Evolutionary conservation across 2,888 invertebrate species (phyloP), one percentile per base, ranked within the genome.

Genomic region (Athetis lepigone): DNA sequence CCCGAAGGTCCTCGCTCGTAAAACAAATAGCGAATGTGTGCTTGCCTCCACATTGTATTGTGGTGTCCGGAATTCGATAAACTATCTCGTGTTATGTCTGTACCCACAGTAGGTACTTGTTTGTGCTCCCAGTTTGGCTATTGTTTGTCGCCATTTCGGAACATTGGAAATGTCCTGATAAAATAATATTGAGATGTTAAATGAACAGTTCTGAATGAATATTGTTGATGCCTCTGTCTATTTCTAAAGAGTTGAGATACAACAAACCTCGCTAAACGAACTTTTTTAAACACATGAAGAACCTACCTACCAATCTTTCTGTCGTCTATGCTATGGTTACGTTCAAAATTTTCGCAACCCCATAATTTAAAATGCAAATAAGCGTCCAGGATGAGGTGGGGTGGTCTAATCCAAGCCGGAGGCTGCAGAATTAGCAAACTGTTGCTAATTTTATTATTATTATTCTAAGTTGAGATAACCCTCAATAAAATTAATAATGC

Each of bases 11-110:
- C 63, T 57, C 8, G 33, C 62, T 82, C 85, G 79, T 82, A 82
- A 85, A 85, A 85, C 79, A 85, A 85, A 85, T 73, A 80, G 77
- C 58, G 67, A 73, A 81, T 79, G 77, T 83, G 80, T 78, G 60
- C 58, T 76, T 59, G 69, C 67, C 64, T 65, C 65, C 64, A 37
- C 58, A 63, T 67, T 77, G 71, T 75, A 79, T 79, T 77, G 80
- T 36, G 29, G 33, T 49, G 56, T 72, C 46, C 64, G 46, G 55
- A 69, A 77, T 71, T 75, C 73, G 58, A 75, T 80, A 77, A 69
- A 77, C 69, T 75, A 66, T 73, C 29, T 50, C 16, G 23, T 47
- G 40, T 63, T 46, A 47, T 55, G 23, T 54, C 27, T 54, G 39
- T 43, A 33, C 33, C 13, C 4, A 29, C 21, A 36, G 43, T 61